These are phyloP conservation scores for Cinclus cinclus DNA, from an alignment of 2,113 vertebrate genomes.

Conservation along the genomic window DNA sequence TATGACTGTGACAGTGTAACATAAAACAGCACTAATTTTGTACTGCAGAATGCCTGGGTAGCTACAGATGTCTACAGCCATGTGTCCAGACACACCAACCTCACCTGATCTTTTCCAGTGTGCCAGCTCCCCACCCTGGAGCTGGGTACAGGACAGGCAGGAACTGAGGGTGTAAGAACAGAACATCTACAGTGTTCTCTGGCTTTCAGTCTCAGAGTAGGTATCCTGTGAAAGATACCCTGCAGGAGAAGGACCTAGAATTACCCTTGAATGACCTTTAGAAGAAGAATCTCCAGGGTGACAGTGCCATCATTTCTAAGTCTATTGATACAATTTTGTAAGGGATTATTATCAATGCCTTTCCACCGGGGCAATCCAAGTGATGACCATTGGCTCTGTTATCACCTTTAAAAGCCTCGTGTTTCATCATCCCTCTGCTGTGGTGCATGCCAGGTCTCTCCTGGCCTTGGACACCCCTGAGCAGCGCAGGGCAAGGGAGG, in stretches of 20 bases:
- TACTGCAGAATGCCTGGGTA: neutral
- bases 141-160: neutral
- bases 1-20: neutral
- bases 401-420: neutral
- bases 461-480: neutral
- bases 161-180: neutral
- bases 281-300: neutral
- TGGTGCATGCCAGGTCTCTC: neutral
- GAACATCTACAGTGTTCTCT: rapidly evolving
- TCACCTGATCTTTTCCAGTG: neutral
- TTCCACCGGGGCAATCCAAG: neutral
- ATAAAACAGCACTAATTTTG: neutral
- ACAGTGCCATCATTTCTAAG: neutral
- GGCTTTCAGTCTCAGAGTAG: neutral
- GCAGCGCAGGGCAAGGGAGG: neutral
- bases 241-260: neutral
- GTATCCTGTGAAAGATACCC: neutral
- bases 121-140: neutral
- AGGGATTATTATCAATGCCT: neutral
- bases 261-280: neutral
- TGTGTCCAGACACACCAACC: neutral
- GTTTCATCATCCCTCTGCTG: neutral
- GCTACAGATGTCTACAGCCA: neutral
- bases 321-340: neutral
- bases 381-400: neutral